phyloP scores from a whole-genome alignment of 2,113 vertebrate genomes.

The Azemiops feae region DNA sequence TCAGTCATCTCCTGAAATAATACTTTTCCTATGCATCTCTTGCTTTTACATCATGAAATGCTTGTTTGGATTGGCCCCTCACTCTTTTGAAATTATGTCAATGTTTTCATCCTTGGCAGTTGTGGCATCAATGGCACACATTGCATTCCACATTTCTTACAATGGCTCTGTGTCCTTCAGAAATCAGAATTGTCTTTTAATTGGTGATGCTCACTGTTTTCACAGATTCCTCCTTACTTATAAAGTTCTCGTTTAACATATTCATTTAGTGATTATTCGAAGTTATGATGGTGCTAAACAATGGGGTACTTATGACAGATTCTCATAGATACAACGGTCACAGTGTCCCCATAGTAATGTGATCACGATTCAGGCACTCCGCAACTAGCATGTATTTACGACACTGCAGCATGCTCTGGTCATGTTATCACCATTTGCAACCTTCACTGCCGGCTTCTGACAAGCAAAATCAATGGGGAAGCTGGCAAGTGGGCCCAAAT shows the following conservation, averaged over 20 bases:
- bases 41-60: neutral
- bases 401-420: neutral
- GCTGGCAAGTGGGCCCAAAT: neutral
- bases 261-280: neutral
- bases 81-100: neutral
- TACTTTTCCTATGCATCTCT: neutral
- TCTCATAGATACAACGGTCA: neutral
- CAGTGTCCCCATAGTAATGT: neutral
- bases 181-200: neutral
- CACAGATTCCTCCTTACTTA: neutral
- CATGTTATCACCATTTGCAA: neutral
- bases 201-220: neutral
- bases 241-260: neutral
- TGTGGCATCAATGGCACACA: too few relatives aligned
- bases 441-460: neutral
- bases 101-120: neutral
- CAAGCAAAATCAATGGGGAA: neutral
- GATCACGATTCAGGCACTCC: neutral
- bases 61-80: neutral
- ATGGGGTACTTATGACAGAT: neutral
- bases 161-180: neutral
- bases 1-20: neutral
- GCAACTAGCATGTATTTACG: neutral
- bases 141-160: neutral
- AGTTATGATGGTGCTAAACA: neutral